phyloP scores from a whole-genome alignment of 2,888 invertebrate genomes.

The Rhingia rostrata region DNA sequence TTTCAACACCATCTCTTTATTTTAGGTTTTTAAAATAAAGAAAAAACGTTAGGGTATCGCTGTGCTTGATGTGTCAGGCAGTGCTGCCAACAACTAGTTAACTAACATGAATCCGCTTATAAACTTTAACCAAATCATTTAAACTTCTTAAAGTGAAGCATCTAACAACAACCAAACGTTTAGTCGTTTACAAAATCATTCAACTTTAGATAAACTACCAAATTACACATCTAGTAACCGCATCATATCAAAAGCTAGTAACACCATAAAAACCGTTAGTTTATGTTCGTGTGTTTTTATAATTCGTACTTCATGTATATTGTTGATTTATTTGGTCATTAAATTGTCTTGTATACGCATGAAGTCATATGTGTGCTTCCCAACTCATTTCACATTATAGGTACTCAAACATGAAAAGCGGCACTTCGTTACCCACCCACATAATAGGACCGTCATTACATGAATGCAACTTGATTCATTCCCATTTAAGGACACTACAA shows the following conservation, averaged over 20 bases:
- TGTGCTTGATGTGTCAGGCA: too few species aligned
- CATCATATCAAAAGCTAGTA: conserved; percentile 4
- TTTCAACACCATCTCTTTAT: too few species aligned
- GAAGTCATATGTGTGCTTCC: background rate
- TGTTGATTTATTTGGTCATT: conserved; percentile 26
- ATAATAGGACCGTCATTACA: conserved; percentile 9
- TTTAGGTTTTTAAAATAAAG: too few species aligned
- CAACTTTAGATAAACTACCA: too few species aligned
- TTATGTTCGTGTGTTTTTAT: conserved; percentile 1
- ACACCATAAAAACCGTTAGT: conserved; percentile 26
- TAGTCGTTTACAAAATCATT: too few species aligned
- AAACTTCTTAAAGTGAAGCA: too few species aligned
- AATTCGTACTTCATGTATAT: conserved; percentile 13
- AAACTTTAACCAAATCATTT: too few species aligned
- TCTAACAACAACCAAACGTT: too few species aligned
- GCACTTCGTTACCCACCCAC: conserved; percentile 50
- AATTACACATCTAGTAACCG: too few species aligned
- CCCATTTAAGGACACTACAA: conserved; percentile 1
- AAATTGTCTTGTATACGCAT: conserved; percentile 21
- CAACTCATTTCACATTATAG: background rate
- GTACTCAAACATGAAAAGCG: conserved; percentile 6
- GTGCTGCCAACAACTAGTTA: too few species aligned
- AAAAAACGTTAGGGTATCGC: too few species aligned
- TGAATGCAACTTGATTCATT: conserved; percentile 54
- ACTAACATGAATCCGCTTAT: too few species aligned